Conservation (phyloP, 2,113 vertebrate genomes). For the Hylia prasina region DNA sequence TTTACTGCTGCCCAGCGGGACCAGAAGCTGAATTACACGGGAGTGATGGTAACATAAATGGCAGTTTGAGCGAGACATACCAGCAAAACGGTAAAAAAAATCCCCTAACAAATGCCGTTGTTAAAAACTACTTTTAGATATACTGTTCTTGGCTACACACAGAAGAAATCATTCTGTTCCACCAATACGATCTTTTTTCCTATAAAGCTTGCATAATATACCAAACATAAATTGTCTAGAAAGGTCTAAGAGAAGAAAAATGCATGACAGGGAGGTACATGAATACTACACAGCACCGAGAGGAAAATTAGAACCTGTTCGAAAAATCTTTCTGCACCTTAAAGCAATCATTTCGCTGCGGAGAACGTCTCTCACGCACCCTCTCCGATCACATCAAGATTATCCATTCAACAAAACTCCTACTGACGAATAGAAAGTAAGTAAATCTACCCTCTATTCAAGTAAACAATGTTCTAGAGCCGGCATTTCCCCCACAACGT, state of each 20-base stretch:
- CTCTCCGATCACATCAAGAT: neutral
- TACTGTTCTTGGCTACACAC: neutral
- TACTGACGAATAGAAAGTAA: neutral
- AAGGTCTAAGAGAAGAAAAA: neutral
- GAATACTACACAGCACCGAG: neutral
- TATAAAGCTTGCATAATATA: neutral
- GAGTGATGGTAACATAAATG: neutral
- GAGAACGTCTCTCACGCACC: neutral
- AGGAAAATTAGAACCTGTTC: neutral
- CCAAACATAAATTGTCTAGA: neutral
- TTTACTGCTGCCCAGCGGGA: neutral
- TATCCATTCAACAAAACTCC: neutral
- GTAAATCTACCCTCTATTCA: neutral
- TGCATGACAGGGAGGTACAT: neutral
- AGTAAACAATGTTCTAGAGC: neutral
- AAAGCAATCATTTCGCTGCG: conserved; percentile 4
- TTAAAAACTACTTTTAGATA: neutral
- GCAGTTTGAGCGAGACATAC: neutral
- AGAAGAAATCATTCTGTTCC: neutral
- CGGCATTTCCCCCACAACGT: neutral
- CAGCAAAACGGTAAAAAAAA: neutral
- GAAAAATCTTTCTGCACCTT: conserved; percentile 20
- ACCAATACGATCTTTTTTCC: accelerated
- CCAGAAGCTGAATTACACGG: neutral
- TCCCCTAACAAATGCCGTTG: accelerated